Base-by-base conservation (phyloP, 2,888 invertebrate genomes). In the Amphiduros pacificus region DNA sequence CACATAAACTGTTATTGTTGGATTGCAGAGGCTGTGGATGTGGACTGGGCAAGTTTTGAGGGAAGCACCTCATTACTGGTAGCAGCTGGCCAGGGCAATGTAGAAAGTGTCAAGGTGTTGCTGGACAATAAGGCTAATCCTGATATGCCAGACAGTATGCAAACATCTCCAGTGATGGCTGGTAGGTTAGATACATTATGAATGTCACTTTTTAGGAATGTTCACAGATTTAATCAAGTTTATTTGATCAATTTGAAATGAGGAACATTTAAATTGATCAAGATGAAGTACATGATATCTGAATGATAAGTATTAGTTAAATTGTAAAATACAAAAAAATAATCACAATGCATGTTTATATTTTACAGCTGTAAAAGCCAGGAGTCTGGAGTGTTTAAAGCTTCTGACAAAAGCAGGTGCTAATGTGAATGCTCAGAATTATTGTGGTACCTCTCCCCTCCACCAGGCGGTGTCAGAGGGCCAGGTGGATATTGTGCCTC, bases 11-110 rank as follows among this genome's bases (percentile, higher is more conserved):
- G n/a, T n/a, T n/a, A n/a, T 28, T 27, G 5, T 27, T 17, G 24
- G 36, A n/a, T n/a, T 52, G 2, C 28, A 61, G 94, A 95, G 82
- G 94, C 94, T 0, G 93, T 93, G 11, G 60, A 58, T 32, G 60
- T 62, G 14, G 44, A 62, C 28, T 65, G 52, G 69, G 66, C 41
- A 61, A 57, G 56, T 24, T 58, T 54, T 41, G 65, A 67, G 28
- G 76, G 76, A 68, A 76, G 74, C 26, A 77, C 77, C 14, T 74
- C 80, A 17, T 65, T 79, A 22, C 77, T 77, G 59, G 69, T 77
- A 63, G 79, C 78, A 40, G 73, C 77, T 28, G 75, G 76, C 52
- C 66, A 73, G 31, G 78, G 78, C 3, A 70, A 74, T 57, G 60
- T 67, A 4, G 65, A 67, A 17, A 76, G 76, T 65, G 58, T 78